Evolutionary conservation across 2,113 vertebrate species (phyloP).

Genomic region (Petrocephalus zakoni): DNA sequence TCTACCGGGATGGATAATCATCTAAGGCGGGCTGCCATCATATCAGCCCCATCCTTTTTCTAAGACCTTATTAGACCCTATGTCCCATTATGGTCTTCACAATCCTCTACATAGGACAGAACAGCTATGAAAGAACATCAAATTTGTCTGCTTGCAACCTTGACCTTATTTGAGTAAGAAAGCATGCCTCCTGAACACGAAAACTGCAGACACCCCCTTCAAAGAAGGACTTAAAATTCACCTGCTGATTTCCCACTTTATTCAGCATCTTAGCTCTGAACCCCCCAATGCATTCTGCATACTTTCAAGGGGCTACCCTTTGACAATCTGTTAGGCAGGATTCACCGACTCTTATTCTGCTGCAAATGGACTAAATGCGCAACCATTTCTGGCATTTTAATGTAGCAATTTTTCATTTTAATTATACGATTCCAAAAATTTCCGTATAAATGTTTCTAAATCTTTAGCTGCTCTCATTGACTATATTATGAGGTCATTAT

Average conservation of each 20-base stretch:
- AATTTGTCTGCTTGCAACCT: not conserved
- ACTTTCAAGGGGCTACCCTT: not conserved
- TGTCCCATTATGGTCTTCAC: not conserved
- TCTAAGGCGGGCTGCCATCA: not conserved
- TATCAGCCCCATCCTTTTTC: not conserved
- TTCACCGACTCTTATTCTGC: not conserved
- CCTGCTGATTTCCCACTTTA: not conserved
- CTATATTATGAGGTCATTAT: not conserved
- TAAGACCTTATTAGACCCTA: not conserved
- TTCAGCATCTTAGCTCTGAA: not conserved
- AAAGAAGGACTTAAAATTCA: not conserved
- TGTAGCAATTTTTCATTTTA: not conserved
- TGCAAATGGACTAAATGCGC: not conserved
- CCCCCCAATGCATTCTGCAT: not conserved
- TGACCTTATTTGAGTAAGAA: not conserved
- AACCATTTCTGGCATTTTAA: not conserved
- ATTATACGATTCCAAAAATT: not conserved
- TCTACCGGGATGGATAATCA: not conserved
- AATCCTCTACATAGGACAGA: not conserved
- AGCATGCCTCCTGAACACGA: not conserved
- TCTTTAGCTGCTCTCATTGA: slow-evolving; percentile 5
- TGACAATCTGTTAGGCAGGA: not conserved
- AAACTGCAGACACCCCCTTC: not conserved
- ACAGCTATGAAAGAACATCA: not conserved
- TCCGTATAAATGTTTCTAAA: not conserved